These are phyloP conservation scores for Hydrozoanthus gracilis DNA, from an alignment of 92 coral and sea anemone genomes.

Conservation along the genomic window DNA sequence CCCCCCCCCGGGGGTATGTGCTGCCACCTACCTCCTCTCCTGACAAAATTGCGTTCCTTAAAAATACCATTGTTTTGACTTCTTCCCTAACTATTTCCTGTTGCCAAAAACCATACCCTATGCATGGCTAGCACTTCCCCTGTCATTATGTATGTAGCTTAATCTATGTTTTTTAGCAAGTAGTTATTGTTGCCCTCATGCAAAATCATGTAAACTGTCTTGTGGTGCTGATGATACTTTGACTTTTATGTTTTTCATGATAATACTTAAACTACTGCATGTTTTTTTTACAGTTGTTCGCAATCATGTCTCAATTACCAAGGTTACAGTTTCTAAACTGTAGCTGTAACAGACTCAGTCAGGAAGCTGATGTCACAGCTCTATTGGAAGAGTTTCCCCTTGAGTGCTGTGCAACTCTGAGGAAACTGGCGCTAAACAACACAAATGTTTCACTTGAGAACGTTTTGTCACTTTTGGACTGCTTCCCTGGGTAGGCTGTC, in stretches of 20 bases:
- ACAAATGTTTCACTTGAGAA: conserved; percentile 83
- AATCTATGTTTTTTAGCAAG: too few species aligned
- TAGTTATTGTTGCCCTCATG: too few species aligned
- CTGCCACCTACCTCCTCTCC: too few species aligned
- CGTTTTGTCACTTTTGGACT: conserved; percentile 71
- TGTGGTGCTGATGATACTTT: neutral
- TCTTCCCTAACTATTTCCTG: too few species aligned
- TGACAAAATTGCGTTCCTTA: too few species aligned
- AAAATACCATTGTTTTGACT: too few species aligned
- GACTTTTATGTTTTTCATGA: neutral
- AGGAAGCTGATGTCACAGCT: conserved; percentile 46
- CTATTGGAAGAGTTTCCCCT: conserved; percentile 35
- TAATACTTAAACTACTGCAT: neutral
- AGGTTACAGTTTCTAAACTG: conserved; percentile 78
- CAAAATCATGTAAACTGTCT: too few species aligned
- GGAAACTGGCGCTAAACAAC: conserved; percentile 79
- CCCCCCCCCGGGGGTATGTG: too few species aligned
- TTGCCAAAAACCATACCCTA: too few species aligned
- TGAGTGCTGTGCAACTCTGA: conserved; percentile 43
- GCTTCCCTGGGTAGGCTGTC: conserved; percentile 73
- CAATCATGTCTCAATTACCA: conserved; percentile 73
- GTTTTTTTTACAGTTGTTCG: conserved; percentile 66
- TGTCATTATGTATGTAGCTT: too few species aligned
- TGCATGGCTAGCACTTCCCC: too few species aligned
- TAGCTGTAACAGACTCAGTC: conserved; percentile 73